These are phyloP conservation scores for Hypercompe scribonia DNA, from an alignment of 2,888 invertebrate species.

Conservation along the genomic window DNA sequence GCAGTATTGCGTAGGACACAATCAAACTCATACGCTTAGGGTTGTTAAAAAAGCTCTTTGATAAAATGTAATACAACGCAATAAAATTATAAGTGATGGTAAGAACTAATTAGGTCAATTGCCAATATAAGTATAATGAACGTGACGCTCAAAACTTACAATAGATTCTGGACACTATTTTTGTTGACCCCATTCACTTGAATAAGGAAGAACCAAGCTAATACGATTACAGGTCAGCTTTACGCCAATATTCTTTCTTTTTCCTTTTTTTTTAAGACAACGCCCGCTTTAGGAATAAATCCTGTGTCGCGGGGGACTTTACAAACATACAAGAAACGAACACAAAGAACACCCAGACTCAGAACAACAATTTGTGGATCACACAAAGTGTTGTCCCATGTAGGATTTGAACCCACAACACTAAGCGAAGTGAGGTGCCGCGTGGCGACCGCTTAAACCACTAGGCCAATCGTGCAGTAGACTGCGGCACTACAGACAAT, in stretches of 20 bases:
- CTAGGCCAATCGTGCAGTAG: too few relatives aligned
- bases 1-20: conserved; percentile 8
- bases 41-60: background rate
- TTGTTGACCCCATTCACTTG: background rate
- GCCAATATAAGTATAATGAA: background rate
- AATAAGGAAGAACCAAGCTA: background rate
- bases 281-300: too few relatives aligned
- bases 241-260: background rate
- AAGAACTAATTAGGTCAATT: background rate
- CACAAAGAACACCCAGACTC: too few relatives aligned
- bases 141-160: background rate
- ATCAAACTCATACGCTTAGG: background rate
- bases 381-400: too few relatives aligned
- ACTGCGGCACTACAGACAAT: too few relatives aligned
- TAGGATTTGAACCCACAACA: too few relatives aligned
- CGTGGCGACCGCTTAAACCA: too few relatives aligned
- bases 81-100: background rate
- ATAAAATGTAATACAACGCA: background rate
- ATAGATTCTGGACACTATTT: background rate
- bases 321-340: too few relatives aligned
- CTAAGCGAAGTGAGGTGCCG: too few relatives aligned
- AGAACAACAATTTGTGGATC: too few relatives aligned
- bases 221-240: background rate
- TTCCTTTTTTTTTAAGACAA: too few relatives aligned
- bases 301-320: too few relatives aligned